A percentile compares a stretch with the other conserved stretches of the same genome.
Evolutionary conservation across 2,113 vertebrate species (phyloP).

Genomic region (Prolemur simus): DNA sequence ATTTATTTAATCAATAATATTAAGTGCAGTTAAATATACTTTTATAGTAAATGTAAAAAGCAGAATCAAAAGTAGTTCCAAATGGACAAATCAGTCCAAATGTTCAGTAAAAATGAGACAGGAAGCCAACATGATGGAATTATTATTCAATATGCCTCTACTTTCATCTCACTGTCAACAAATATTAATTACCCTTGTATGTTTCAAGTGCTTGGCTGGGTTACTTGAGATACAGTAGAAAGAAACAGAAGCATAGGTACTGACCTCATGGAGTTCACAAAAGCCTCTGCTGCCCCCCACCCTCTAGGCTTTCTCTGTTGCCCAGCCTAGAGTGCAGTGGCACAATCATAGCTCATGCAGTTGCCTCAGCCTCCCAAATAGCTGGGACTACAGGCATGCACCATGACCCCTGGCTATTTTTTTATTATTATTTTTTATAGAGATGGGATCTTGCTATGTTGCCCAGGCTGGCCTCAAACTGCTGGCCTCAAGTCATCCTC

Average conservation of each 20-base stretch:
- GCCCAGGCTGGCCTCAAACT: too few species aligned
- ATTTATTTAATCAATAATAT: background rate
- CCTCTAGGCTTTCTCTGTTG: too few species aligned
- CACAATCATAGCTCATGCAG: too few species aligned
- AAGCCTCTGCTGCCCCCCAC: background rate
- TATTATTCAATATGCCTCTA: background rate
- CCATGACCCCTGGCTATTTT: too few species aligned
- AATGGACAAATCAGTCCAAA: background rate
- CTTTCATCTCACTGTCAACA: background rate
- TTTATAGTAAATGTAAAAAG: background rate
- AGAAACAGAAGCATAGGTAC: background rate
- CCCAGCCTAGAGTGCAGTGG: too few species aligned
- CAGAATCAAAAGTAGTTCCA: background rate
- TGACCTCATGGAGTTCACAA: background rate
- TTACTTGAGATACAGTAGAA: background rate
- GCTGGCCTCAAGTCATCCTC: too few species aligned
- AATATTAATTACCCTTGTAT: background rate
- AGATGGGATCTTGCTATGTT: too few species aligned
- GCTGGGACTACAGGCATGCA: too few species aligned
- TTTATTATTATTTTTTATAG: too few species aligned
- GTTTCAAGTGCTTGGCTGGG: background rate
- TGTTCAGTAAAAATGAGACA: background rate
- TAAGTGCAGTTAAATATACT: slow-evolving; percentile 32
- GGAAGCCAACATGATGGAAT: background rate
- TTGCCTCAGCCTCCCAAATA: too few species aligned